Evolutionary conservation across 2,888 invertebrate genomes (phyloP), one percentile per base, ranked within the genome.

Genomic region (Aleiodes leptofemur): DNA sequence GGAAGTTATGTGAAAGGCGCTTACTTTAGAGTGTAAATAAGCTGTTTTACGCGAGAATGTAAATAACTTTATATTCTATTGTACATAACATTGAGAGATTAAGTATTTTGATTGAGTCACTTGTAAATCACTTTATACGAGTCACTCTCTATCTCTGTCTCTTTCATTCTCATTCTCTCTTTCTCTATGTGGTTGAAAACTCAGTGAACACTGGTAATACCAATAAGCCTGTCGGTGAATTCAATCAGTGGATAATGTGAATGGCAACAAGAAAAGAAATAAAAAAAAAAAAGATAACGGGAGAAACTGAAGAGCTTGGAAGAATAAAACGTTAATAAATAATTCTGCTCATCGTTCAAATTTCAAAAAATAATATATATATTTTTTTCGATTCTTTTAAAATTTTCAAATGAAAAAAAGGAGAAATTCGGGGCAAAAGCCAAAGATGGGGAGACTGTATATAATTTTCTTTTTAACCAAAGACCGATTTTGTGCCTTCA

Each of bases 401-500:
- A 16, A 13, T 55, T 55, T 13, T 55, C 4, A 34, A 34, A 6
- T 1, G 14, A 8, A 16, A 55, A 55, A 55, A 16, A n/a, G 7
- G 31, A 34, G 59, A 34, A 34, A 59, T 59, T 14, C 53, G 55
- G 31, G 57, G 56, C 51, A 29, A 29, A 86, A 86, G 86, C 88
- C 88, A 88, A 88, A 88, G 88, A 88, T 83, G 79, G 83, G 82
- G 38, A 87, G 86, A 87, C 84, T 86, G 84, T 82, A 81, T 43
- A 74, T 64, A 76, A 64, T 70, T 72, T 68, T 61, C 74, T 77
- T 82, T 79, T 82, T 83, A 84, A 86, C 87, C 86, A 86, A 87
- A 86, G 87, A 87, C 81, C 82, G 82, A 79, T 83, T 80, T 79
- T 78, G 81, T 80, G 80, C 81, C 76, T 74, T 74, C 38, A 76